These are phyloP conservation scores for Plusia festucae DNA, from an alignment of 2,888 invertebrate species.

Conservation along the genomic window DNA sequence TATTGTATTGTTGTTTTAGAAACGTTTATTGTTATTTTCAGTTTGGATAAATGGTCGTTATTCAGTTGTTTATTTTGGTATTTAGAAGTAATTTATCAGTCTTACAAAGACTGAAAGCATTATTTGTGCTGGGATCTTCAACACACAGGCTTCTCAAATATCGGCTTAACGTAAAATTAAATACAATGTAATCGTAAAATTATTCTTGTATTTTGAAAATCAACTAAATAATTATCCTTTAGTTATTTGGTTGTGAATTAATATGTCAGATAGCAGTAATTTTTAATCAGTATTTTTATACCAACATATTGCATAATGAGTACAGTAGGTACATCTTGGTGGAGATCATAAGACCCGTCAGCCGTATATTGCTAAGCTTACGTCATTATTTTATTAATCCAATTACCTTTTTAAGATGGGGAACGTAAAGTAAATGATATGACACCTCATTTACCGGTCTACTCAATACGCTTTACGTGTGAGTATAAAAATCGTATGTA, in stretches of 20 bases:
- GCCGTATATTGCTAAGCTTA: slow-evolving; percentile 28
- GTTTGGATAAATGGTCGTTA: slow-evolving; percentile 26
- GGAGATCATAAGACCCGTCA: not conserved
- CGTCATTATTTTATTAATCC: slow-evolving; percentile 37
- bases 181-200: no score
- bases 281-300: not conserved
- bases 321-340: not conserved
- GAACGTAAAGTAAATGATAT: slow-evolving; percentile 24
- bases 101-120: no score
- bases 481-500: not conserved
- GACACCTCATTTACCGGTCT: slow-evolving; percentile 9
- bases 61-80: not conserved
- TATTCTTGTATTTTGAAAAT: no score
- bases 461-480: not conserved
- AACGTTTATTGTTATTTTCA: slow-evolving; percentile 40
- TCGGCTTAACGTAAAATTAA: no score
- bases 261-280: not conserved
- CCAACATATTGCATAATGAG: not conserved
- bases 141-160: no score
- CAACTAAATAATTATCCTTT: no score
- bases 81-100: not conserved
- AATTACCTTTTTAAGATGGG: slow-evolving; percentile 24
- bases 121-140: no score
- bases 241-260: no score
- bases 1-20: slow-evolving; percentile 46